Evolutionary conservation across 1,140 invertebrate species (phyloP), one percentile per base, ranked within the genome.

Genomic region (Halictus rubicundus): DNA sequence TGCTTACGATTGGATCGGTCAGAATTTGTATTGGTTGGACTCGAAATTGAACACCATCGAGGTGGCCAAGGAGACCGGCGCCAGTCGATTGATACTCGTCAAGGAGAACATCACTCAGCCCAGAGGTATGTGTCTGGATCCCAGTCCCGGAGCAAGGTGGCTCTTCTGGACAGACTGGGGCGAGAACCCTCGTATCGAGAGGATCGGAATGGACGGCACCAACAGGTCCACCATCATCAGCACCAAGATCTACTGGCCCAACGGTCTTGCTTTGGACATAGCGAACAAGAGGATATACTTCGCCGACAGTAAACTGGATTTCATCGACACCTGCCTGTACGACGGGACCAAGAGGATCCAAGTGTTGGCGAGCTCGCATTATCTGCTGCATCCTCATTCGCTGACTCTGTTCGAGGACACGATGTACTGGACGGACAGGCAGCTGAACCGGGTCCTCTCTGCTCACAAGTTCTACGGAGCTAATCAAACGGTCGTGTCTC

Each of bases 111-210:
- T 99, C 32, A 98, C 97, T 0, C 98, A 99, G 90, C 98, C 98
- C 0, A 93, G 98, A 87, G 98, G 98, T 59, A 97, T 99, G 95
- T 97, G 97, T 88, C 89, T 99, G 25, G 98, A 99, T 94, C 98
- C 98, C 0, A 96, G 96, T 88, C 96, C 97, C 23, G 96, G 95
- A 46, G 96, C 97, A 0, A 93, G 96, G 8, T 98, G 97, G 95
- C 93, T 99, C 21, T 99, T 99, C 93, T 99, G 98, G 98, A 99
- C 98, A 0, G 99, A 99, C 90, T 99, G 99, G 98, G 98, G 98
- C 63, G 98, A 99, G 90, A 98, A 99, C 93, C 99, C 99, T 3
- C 93, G 98, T 2, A 98, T 99, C 75, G 99, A 99, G 92, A 93
- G 98, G 78, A 96, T 98, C 12, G 98, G 98, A 27, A 97, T 99